Conservation (phyloP, 2,888 invertebrate genomes). For the Tetranychus piercei region DNA sequence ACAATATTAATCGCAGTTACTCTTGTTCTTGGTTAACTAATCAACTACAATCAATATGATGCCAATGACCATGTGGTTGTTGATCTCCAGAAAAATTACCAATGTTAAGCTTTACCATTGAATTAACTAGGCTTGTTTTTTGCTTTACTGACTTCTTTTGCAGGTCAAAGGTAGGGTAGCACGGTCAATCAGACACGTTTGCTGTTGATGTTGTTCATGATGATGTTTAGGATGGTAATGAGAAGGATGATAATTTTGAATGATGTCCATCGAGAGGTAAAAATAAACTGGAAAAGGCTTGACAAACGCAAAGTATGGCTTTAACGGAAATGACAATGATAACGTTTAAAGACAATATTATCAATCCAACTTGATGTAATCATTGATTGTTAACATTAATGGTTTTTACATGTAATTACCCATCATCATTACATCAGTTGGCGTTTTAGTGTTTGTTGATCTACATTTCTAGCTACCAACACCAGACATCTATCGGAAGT, state of each 20-base stretch:
- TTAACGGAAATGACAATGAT: background rate
- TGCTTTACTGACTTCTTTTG: background rate
- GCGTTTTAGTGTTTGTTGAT: background rate
- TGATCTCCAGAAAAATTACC: background rate
- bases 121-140: too few relatives aligned
- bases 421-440: background rate
- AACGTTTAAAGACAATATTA: background rate
- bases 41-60: slow-evolving; percentile 1
- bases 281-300: background rate
- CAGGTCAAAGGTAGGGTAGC: background rate
- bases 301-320: background rate
- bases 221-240: background rate
- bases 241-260: too few relatives aligned
- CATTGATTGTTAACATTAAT: background rate
- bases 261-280: too few relatives aligned
- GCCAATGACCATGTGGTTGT: background rate
- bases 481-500: background rate
- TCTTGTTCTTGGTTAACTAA: background rate
- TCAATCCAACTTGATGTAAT: background rate
- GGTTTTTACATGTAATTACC: background rate
- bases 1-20: background rate
- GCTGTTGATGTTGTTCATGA: background rate
- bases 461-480: background rate
- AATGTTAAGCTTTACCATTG: too few relatives aligned
- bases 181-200: slow-evolving; percentile 1